These are phyloP conservation scores for Thinocorus orbignyianus DNA, from an alignment of 2,113 vertebrate species.

Conservation along the genomic window DNA sequence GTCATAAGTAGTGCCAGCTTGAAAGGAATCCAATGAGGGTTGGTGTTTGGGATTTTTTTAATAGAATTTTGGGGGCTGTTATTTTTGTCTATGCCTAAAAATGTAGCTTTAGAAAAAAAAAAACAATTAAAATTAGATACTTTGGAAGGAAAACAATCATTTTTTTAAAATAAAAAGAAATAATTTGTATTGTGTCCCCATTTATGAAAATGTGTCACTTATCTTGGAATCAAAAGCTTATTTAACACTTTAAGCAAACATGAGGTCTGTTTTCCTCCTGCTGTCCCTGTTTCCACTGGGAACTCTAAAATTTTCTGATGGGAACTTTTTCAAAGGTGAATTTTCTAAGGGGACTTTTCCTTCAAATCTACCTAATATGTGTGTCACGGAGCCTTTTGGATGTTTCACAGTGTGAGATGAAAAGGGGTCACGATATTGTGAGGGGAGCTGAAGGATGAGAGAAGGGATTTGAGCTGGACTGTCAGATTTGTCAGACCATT, in stretches of 20 bases:
- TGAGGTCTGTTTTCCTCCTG: neutral
- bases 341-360: slow-evolving; percentile 7
- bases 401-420: neutral
- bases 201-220: neutral
- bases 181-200: neutral
- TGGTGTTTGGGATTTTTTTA: neutral
- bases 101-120: neutral
- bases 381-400: neutral
- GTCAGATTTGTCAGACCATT: neutral
- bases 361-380: neutral
- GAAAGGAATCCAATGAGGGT: neutral
- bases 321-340: neutral
- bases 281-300: neutral
- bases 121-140: neutral
- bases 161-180: neutral
- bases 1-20: neutral
- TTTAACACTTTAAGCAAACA: neutral
- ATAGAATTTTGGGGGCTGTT: neutral
- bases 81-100: neutral
- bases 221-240: neutral
- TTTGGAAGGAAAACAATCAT: neutral
- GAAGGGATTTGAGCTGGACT: neutral
- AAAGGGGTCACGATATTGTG: neutral
- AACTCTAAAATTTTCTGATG: neutral
- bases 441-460: neutral